Percentiles rank a stretch among this genome's conserved stretches.
These are phyloP conservation scores for Drosophila auraria DNA, from an alignment of 1,140 invertebrate species.

Conservation along the genomic window DNA sequence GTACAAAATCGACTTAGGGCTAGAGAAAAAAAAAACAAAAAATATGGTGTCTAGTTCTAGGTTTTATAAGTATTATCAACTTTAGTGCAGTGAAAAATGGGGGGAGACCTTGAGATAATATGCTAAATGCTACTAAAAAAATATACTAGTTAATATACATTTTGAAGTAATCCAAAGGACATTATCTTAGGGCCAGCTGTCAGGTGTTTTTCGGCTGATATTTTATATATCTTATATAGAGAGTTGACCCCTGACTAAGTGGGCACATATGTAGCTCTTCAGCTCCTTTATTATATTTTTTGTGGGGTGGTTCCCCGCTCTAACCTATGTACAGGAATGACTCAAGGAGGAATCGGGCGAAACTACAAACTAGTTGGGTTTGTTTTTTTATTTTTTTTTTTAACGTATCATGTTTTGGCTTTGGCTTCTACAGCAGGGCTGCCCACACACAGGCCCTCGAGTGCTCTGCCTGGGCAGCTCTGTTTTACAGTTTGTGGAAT, in stretches of 20 bases:
- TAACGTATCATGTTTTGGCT: not conserved
- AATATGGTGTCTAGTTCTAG: conserved; percentile 33
- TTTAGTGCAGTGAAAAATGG: conserved; percentile 35
- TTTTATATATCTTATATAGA: conserved; percentile 3
- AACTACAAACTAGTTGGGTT: conserved; percentile 20
- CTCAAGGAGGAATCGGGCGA: conserved; percentile 8
- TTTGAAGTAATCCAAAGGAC: conserved; percentile 8
- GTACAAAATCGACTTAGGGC: conserved; percentile 36
- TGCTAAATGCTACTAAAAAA: conserved; percentile 6
- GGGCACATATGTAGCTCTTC: conserved; percentile 10
- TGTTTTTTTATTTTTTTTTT: not conserved
- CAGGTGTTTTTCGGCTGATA: conserved; percentile 5
- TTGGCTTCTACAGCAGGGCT: conserved; percentile 30
- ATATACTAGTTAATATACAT: not conserved
- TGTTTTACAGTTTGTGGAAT: conserved; percentile 7
- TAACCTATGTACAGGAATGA: conserved; percentile 44
- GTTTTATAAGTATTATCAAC: conserved; percentile 71
- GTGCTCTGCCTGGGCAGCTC: conserved; percentile 2
- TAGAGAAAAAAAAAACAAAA: conserved; percentile 52
- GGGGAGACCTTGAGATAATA: conserved; percentile 17
- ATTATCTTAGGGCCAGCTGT: conserved; percentile 6
- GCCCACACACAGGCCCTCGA: too few species aligned
- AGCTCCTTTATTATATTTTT: conserved; percentile 11
- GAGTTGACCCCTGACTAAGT: conserved; percentile 38
- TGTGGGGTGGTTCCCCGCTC: not conserved